These are phyloP conservation scores for Dendrolimus houi DNA, from an alignment of 2,888 invertebrate species.

Conservation along the genomic window DNA sequence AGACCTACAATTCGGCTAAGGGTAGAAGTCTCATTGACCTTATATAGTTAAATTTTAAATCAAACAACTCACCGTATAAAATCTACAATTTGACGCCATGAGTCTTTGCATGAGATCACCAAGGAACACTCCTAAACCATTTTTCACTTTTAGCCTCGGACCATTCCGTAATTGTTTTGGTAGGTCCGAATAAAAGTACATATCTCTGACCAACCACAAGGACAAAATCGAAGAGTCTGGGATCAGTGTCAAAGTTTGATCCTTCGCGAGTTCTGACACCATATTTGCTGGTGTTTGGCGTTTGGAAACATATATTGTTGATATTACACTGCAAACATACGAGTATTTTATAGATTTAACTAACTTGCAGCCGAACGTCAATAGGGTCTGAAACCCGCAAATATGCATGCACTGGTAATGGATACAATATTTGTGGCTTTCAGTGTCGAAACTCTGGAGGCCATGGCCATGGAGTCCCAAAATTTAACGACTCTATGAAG, in stretches of 20 bases:
- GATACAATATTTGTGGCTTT: no score
- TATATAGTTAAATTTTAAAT: neutral
- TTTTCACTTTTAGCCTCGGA: constrained; percentile 17
- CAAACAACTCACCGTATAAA: constrained; percentile 77
- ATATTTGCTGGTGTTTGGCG: constrained; percentile 37
- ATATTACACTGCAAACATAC: constrained; percentile 38
- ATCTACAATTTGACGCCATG: constrained; percentile 79
- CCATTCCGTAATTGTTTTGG: constrained; percentile 36
- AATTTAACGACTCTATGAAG: no score
- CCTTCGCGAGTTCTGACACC: constrained; percentile 37
- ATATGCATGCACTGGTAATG: no score
- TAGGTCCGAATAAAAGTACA: constrained; percentile 57
- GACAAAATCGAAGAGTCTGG: constrained; percentile 36
- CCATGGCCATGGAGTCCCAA: no score
- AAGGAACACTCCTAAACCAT: constrained; percentile 31
- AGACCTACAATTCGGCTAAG: no score
- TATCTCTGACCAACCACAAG: constrained; percentile 42
- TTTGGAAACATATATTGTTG: constrained; percentile 39
- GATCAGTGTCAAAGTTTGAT: constrained; percentile 34
- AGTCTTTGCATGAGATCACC: constrained; percentile 53
- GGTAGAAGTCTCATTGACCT: neutral
- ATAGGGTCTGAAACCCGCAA: no score
- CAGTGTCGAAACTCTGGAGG: no score
- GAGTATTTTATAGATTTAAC: no score
- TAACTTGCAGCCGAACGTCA: no score